Percentiles rank a stretch among this genome's conserved stretches.
phyloP scores from a whole-genome alignment of 2,888 invertebrate genomes.

The Drosophila leonis region DNA sequence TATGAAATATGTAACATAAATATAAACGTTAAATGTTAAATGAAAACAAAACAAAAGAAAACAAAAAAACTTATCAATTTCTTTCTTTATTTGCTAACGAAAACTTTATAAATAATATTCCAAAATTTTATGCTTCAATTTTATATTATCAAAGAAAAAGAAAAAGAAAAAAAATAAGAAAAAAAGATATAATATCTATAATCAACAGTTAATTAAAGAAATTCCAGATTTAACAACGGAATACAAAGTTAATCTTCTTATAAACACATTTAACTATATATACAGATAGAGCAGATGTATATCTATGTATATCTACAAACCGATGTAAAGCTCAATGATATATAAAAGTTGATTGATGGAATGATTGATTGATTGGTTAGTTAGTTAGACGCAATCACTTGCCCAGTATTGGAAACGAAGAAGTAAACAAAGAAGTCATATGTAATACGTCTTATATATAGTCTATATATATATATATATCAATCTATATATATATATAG shows the following conservation, averaged over 20 bases:
- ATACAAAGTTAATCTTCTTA: slow-evolving; percentile 63
- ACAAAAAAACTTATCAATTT: slow-evolving; percentile 10
- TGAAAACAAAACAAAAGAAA: not conserved
- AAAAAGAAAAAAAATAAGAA: not conserved
- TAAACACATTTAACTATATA: slow-evolving; percentile 37
- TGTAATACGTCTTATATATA: slow-evolving; percentile 17
- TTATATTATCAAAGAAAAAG: slow-evolving; percentile 16
- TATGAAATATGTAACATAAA: slow-evolving; percentile 54
- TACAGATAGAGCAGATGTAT: slow-evolving; percentile 28
- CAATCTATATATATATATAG: slow-evolving; percentile 19
- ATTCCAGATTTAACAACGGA: slow-evolving; percentile 59
- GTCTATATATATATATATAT: slow-evolving; percentile 12
- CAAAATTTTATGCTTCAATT: slow-evolving; percentile 58
- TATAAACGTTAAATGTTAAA: slow-evolving; percentile 60
- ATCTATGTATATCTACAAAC: slow-evolving; percentile 18
- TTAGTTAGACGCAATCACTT: slow-evolving; percentile 38
- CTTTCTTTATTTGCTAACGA: slow-evolving; percentile 27
- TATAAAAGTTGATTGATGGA: slow-evolving; percentile 21
- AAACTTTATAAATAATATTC: slow-evolving; percentile 49
- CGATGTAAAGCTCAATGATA: slow-evolving; percentile 51
- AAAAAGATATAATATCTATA: slow-evolving; percentile 47
- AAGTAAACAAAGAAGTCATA: slow-evolving; percentile 24
- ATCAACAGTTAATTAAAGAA: slow-evolving; percentile 71
- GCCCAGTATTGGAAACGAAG: slow-evolving; percentile 27
- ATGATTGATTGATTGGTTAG: slow-evolving; percentile 15